These are phyloP conservation scores for Stenurella melanura DNA, from an alignment of 2,888 invertebrate species.

Conservation along the genomic window DNA sequence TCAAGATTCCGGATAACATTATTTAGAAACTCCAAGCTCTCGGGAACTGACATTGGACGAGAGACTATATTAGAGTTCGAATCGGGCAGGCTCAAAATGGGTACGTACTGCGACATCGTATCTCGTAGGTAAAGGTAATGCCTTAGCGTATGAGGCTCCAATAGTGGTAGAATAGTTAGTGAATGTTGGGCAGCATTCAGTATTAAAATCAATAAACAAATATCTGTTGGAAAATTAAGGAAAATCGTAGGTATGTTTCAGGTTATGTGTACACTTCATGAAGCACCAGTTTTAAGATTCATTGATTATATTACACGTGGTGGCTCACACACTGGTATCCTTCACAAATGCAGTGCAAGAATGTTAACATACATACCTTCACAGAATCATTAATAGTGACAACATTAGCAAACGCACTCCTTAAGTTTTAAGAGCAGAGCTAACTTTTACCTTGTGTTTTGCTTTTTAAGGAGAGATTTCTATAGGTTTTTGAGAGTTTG, in stretches of 20 bases:
- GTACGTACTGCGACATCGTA: slow-evolving; percentile 94
- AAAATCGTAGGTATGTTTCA: not conserved
- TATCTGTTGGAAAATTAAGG: slow-evolving; percentile 75
- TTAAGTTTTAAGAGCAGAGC: no score
- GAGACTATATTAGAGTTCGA: slow-evolving; percentile 68
- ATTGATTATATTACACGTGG: no score
- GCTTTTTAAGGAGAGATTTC: no score
- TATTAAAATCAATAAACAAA: slow-evolving; percentile 92
- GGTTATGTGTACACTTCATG: no score
- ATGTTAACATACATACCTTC: no score
- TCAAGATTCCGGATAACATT: slow-evolving; percentile 84
- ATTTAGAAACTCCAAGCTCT: slow-evolving; percentile 83
- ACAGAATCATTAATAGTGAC: no score
- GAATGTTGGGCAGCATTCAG: slow-evolving; percentile 95
- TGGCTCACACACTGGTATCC: no score
- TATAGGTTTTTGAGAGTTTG: no score
- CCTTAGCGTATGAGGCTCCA: slow-evolving; percentile 93
- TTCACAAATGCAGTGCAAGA: no score
- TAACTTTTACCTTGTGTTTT: no score
- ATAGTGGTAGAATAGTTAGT: slow-evolving; percentile 91
- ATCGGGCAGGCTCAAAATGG: slow-evolving; percentile 77
- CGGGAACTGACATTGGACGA: slow-evolving; percentile 76
- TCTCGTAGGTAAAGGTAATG: slow-evolving; percentile 96
- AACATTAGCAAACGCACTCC: no score
- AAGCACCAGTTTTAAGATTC: not conserved